Percentiles rank a stretch among this genome's conserved stretches.
These are phyloP conservation scores for Caenorhabditis auriculariae DNA, from an alignment of 2,888 invertebrate species.

Conservation along the genomic window DNA sequence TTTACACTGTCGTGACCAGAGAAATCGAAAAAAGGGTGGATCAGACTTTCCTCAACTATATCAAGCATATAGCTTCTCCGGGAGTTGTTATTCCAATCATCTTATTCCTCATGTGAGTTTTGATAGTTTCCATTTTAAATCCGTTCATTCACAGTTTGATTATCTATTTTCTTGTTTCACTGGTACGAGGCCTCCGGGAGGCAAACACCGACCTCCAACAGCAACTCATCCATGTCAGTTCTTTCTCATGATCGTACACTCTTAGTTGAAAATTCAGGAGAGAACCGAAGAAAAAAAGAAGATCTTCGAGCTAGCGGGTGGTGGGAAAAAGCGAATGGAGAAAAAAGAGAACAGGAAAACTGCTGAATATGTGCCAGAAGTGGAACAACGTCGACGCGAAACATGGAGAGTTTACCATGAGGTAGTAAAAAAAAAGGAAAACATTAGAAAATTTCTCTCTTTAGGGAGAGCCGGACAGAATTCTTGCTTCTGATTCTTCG, in stretches of 20 bases:
- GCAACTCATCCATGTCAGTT: constrained; percentile 61
- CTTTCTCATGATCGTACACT: neutral
- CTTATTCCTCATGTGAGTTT: constrained; percentile 67
- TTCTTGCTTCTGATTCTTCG: constrained; percentile 32
- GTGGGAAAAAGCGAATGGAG: constrained; percentile 49
- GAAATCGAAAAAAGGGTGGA: constrained; percentile 54
- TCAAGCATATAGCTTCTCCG: constrained; percentile 83
- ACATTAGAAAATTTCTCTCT: neutral
- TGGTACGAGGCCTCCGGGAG: constrained; percentile 85
- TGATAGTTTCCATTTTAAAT: neutral
- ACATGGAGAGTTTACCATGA: constrained; percentile 59
- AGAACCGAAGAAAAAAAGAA: constrained; percentile 89
- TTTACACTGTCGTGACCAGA: constrained; percentile 60
- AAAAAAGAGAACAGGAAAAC: constrained; percentile 31
- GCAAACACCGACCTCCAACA: constrained; percentile 86
- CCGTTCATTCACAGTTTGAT: constrained; percentile 70
- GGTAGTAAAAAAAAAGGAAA: constrained; percentile 11
- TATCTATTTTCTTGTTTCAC: constrained; percentile 88
- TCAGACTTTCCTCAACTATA: constrained; percentile 43
- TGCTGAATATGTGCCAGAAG: constrained; percentile 46
- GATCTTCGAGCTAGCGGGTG: constrained; percentile 83
- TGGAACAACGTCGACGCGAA: constrained; percentile 55
- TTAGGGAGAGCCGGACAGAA: constrained; percentile 21
- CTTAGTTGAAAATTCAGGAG: constrained; percentile 69
- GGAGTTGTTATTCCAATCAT: constrained; percentile 89